Conservation (phyloP, 2,888 invertebrate species). For the Dorcus parallelipipedus region DNA sequence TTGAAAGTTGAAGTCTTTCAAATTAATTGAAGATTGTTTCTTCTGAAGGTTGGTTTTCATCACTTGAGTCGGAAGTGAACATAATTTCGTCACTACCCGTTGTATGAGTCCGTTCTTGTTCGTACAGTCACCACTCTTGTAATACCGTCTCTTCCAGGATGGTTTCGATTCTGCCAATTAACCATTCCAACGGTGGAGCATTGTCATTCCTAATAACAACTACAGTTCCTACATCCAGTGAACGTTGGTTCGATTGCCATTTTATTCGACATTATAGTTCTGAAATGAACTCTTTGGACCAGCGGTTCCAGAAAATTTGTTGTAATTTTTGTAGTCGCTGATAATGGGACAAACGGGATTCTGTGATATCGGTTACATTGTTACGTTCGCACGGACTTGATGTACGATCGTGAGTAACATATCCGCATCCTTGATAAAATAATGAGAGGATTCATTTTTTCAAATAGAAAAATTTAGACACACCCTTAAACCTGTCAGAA, state of each 20-base stretch:
- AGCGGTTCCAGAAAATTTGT: no score
- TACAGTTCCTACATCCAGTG: slow-evolving; percentile 23
- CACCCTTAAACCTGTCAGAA: no score
- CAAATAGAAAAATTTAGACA: no score
- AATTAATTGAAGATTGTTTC: no score
- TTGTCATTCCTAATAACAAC: slow-evolving; percentile 31
- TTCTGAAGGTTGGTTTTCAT: no score
- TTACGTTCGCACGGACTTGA: no score
- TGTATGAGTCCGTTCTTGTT: slow-evolving; percentile 24
- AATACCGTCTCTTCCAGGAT: slow-evolving; percentile 18
- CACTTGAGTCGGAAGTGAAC: slow-evolving; percentile 19
- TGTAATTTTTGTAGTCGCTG: slow-evolving; percentile 15
- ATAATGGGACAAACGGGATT: slow-evolving; percentile 16
- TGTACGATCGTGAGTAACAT: no score
- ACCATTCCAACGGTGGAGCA: slow-evolving; percentile 28
- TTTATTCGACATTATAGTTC: slow-evolving; percentile 25
- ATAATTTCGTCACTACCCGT: slow-evolving; percentile 25
- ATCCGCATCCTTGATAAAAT: no score
- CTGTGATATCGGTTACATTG: neutral
- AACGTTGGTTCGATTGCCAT: slow-evolving; percentile 21
- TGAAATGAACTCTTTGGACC: no score
- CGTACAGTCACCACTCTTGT: slow-evolving; percentile 4
- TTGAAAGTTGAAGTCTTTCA: no score
- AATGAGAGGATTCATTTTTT: no score
- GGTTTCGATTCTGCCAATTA: slow-evolving; percentile 24